Evolutionary conservation across 37 sponge, comb jelly and placozoan genomes (phyloP).

Genomic region (Ianthella basta): DNA sequence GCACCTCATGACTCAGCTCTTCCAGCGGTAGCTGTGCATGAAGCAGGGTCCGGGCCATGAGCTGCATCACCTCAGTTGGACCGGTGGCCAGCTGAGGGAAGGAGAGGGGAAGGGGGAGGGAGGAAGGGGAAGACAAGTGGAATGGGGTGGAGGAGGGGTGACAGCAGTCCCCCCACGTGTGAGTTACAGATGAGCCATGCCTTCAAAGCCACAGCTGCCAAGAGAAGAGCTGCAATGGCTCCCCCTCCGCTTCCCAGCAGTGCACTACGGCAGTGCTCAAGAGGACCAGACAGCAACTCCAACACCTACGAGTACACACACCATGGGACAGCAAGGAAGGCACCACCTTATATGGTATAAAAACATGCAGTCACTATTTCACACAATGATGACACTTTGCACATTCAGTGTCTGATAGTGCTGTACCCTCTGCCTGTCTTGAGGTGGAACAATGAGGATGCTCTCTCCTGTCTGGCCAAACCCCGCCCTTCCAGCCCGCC

Average conservation of each 20-base stretch:
- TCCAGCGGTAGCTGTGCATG: constrained; percentile 42
- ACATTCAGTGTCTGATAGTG: too few species aligned
- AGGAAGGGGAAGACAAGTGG: not conserved
- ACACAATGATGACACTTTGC: not conserved
- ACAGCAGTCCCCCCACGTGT: not conserved
- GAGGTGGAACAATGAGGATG: constrained; percentile 60
- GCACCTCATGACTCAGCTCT: constrained; percentile 10
- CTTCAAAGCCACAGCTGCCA: constrained; percentile 64
- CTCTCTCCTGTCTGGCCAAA: constrained; percentile 76
- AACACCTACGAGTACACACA: constrained; percentile 46
- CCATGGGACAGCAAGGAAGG: not conserved
- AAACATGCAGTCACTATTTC: not conserved
- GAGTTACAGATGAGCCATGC: not conserved
- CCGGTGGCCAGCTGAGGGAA: constrained; percentile 49
- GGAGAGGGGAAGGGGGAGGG: not conserved
- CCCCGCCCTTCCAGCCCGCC: constrained; percentile 96
- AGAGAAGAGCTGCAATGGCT: constrained; percentile 58
- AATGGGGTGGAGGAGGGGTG: not conserved
- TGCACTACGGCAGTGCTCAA: constrained; percentile 71
- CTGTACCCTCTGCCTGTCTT: constrained; percentile 61
- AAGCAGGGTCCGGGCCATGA: constrained; percentile 63
- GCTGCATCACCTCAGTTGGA: constrained; percentile 41
- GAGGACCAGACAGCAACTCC: constrained; percentile 56
- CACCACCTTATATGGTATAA: not conserved
- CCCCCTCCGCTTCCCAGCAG: constrained; percentile 32